Conservation (phyloP, 92 coral and sea anemone species). For the Porites lobata region DNA sequence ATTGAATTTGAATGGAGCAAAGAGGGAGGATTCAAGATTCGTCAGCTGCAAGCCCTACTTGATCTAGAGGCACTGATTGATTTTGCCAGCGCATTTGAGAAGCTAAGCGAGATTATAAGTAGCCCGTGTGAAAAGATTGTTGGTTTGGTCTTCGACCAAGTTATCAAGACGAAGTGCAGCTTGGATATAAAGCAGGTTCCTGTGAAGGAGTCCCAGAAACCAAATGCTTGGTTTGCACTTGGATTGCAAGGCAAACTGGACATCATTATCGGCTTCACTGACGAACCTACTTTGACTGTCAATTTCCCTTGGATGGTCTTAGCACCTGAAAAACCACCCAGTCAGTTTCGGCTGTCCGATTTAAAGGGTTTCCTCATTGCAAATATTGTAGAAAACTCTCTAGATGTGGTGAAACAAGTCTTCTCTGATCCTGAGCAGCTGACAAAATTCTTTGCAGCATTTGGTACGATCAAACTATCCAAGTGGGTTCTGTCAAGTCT, state of each 20-base stretch:
- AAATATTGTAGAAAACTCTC: slow-evolving; percentile 1
- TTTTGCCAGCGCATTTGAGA: slow-evolving; percentile 20
- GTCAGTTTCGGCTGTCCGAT: slow-evolving; percentile 6
- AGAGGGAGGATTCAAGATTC: slow-evolving; percentile 17
- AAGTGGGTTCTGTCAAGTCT: slow-evolving; percentile 17
- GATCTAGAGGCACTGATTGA: background rate
- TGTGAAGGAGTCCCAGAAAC: background rate
- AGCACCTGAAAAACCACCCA: slow-evolving; percentile 6
- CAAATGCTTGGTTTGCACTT: slow-evolving; percentile 23
- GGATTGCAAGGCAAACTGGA: slow-evolving; percentile 12
- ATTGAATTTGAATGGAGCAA: slow-evolving; percentile 27
- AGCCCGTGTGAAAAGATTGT: slow-evolving; percentile 27
- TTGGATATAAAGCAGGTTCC: slow-evolving; percentile 1
- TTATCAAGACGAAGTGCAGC: slow-evolving; percentile 16
- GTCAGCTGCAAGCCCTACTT: slow-evolving; percentile 5
- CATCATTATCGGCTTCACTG: slow-evolving; percentile 14
- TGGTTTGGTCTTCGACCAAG: slow-evolving; percentile 7
- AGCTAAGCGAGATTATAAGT: slow-evolving; percentile 17
- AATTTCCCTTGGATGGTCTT: slow-evolving; percentile 34
- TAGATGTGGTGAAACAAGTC: background rate
- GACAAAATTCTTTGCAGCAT: slow-evolving; percentile 19
- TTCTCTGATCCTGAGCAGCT: slow-evolving; percentile 18
- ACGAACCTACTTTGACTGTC: slow-evolving; percentile 6
- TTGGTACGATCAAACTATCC: slow-evolving; percentile 21
- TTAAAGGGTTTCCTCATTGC: slow-evolving; percentile 9